A percentile compares a stretch with the other conserved stretches of the same genome.
These are phyloP conservation scores for Drosophila neocordata DNA, from an alignment of 1,140 invertebrate species.

Conservation along the genomic window DNA sequence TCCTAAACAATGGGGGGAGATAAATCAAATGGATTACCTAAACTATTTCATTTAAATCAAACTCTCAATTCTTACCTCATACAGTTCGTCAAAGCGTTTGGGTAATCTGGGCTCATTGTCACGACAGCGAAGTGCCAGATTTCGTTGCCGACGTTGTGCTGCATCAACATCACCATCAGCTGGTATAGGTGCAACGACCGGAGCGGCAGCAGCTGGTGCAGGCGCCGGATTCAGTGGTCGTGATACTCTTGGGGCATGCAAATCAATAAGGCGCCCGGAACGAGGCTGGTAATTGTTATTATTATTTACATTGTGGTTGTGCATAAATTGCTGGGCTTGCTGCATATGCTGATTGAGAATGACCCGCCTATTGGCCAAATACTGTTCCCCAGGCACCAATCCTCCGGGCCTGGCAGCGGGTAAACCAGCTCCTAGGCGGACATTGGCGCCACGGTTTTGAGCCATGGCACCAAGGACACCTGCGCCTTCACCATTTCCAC, in stretches of 20 bases:
- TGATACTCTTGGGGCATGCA: slow-evolving; percentile 58
- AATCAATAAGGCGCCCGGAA: slow-evolving; percentile 63
- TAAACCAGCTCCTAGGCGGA: slow-evolving; percentile 39
- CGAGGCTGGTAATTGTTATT: slow-evolving; percentile 75
- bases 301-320: slow-evolving; percentile 68
- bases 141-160: slow-evolving; percentile 72
- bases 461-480: slow-evolving; percentile 28
- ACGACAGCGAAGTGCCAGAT: slow-evolving; percentile 74
- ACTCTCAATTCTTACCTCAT: slow-evolving; percentile 51
- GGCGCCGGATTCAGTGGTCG: slow-evolving; percentile 15
- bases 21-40: too few species aligned
- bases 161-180: slow-evolving; percentile 72
- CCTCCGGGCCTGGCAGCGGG: not conserved
- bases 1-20: slow-evolving; percentile 37
- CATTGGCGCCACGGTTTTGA: slow-evolving; percentile 31
- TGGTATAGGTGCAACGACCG: slow-evolving; percentile 12
- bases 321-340: slow-evolving; percentile 66
- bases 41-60: not conserved
- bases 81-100: slow-evolving; percentile 78
- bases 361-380: slow-evolving; percentile 72
- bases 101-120: slow-evolving; percentile 77
- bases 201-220: slow-evolving; percentile 30
- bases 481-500: not conserved
- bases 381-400: slow-evolving; percentile 61
- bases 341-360: slow-evolving; percentile 75